Evolutionary conservation across 2,797 vertebrate genomes (phyloP).

Genomic region (Amblyraja radiata): DNA sequence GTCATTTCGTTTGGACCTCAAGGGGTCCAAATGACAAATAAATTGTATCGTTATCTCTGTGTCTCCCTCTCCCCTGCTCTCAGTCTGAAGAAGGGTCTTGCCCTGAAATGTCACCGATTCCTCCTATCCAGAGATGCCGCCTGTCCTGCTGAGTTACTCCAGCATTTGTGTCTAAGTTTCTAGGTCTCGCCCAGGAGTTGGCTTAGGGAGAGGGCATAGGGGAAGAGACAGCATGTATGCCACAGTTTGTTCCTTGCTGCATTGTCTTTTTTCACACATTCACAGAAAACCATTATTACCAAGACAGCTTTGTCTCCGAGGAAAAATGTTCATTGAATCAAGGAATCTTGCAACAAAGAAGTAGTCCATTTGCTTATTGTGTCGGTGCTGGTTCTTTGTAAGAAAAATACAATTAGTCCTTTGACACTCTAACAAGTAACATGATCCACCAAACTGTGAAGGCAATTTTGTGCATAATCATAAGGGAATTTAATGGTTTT

Average conservation of each 20-base stretch:
- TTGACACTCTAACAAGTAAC: neutral
- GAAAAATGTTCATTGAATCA: neutral
- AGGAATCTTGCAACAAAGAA: neutral
- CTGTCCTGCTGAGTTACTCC: no score
- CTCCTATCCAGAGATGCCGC: no score
- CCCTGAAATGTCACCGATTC: no score
- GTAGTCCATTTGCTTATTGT: neutral
- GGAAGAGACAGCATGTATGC: neutral
- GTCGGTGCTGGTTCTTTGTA: neutral
- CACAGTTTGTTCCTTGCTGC: neutral
- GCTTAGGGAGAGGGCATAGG: no score
- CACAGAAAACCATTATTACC: neutral
- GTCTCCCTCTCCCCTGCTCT: no score
- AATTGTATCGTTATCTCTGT: no score
- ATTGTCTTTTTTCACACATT: neutral
- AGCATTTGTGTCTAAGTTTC: neutral
- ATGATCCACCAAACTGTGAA: neutral
- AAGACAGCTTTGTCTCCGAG: neutral
- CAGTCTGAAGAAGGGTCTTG: no score
- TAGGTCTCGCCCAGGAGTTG: neutral
- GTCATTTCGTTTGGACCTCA: no score
- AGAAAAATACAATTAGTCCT: neutral
- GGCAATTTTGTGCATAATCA: neutral
- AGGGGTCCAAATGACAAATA: no score
- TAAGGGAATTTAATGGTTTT: neutral